Evolutionary conservation across 2,113 vertebrate genomes (phyloP), one percentile per base, ranked within the genome.

Genomic region (Cercopithecus mona): DNA sequence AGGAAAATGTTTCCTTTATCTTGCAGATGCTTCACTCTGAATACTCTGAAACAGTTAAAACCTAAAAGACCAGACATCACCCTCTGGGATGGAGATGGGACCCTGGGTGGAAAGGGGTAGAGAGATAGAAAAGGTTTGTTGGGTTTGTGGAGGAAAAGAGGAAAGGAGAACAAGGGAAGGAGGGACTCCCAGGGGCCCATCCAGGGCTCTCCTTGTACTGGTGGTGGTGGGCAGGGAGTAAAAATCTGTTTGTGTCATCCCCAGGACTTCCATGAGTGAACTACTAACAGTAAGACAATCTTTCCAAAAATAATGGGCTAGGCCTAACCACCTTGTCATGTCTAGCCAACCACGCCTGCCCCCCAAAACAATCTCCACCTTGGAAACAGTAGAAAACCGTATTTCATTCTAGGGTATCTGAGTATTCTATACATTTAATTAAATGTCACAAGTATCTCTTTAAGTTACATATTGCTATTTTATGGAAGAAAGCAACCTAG

Each of bases 381-480:
- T 81, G 68, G 20, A 61, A 92, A 94, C 5, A 75, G 45, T 2
- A 52, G 40, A 92, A 89, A 97, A 81, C 55, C 79, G 70, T 17
- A 61, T 81, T 89, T 73, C 35, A 95, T 75, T 95, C 40, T 55
- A 94, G 38, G 43, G n/a, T 76, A 66, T 85, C 70, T 81, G 43
- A n/a, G 61, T 76, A 61, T 70, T 85, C 43, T 95, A 27, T 14
- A 68, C 48, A 75, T 83, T 84, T 72, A 68, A 85, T 48, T 82
- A 93, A 96, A 83, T 81, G 35, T 86, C 82, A 73, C 64, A 25
- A 68, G 3, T 43, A 43, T n/a, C 40, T 43, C 79, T 94, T 83
- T 90, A 89, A 84, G 55, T 79, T 78, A 93, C 18, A 90, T 57
- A 83, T 40, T 94, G 32, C 43, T 59, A 30, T 72, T 87, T 93